Evolutionary conservation across 1,140 invertebrate species (phyloP), one percentile per base, ranked within the genome.

Genomic region (Helicoverpa zea): DNA sequence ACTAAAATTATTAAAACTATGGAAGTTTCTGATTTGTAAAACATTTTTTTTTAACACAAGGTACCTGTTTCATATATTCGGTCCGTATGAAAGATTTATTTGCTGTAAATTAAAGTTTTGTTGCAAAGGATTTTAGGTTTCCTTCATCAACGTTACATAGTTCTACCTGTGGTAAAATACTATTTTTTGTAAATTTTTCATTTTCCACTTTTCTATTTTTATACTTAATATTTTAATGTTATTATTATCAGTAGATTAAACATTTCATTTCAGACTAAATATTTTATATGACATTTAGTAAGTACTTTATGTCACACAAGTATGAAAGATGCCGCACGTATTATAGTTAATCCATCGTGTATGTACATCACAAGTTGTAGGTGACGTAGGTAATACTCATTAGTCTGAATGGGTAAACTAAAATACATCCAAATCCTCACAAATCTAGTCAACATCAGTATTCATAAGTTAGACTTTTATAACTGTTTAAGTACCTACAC

Each of bases 401-500:
- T 9, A 43, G 35, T 43, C 35, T 43, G 35, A 43, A 43, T 43
- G 35, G 5, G 9, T 9, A 9, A 43, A 43, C 35, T 43, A 18
- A 59, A 59, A 29, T 59, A 59, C 29, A 29, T 59, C 47, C 35
- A 64, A 43, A 35, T 4, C 47, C 14, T 47, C 35, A 35, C 12
- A 10, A 7, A 49, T 66, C 63, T 66, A 66, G 63, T 66, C 63
- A 66, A 11, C 43, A 49, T 66, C 47, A 16, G 43, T 66, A 66
- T 23, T 18, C 13, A 66, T 2, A 7, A 18, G 35, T 29, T 47
- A 66, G n/a, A 47, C 16, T 12, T 66, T 66, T 49, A 18, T 18
- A 5, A 16, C 1, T 23, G 14, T 7, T 58, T 18, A n/a, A 18
- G 56, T 58, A 54, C 3, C 51, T 14, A 12, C 51, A 13, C 4